These are phyloP conservation scores for Archips crataeganus DNA, from an alignment of 2,888 invertebrate genomes.

Conservation along the genomic window DNA sequence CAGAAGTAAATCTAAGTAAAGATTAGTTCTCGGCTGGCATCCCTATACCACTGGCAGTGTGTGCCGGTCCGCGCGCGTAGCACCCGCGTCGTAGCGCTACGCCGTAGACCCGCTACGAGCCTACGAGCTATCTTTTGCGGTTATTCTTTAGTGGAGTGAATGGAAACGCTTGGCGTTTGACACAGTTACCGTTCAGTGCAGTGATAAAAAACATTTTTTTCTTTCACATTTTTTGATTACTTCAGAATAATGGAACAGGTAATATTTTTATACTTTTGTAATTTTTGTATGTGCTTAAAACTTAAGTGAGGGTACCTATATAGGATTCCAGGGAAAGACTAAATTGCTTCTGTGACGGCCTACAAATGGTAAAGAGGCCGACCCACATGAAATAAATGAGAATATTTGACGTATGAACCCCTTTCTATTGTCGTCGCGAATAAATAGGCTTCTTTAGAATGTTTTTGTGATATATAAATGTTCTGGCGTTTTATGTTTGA, in stretches of 20 bases:
- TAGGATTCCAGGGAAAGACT: background rate
- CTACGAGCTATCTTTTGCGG: conserved; percentile 47
- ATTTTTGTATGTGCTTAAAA: background rate
- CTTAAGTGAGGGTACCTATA: background rate
- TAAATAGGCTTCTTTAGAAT: conserved; percentile 5
- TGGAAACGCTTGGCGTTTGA: conserved; percentile 41
- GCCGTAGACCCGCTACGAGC: conserved; percentile 43
- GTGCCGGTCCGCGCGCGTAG: conserved; percentile 53
- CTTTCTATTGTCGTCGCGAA: conserved; percentile 4
- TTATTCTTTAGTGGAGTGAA: conserved; percentile 44
- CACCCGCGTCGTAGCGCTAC: conserved; percentile 64
- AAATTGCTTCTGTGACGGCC: conserved; percentile 1
- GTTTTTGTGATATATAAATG: background rate
- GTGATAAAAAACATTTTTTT: conserved; percentile 31
- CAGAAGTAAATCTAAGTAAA: conserved; percentile 22
- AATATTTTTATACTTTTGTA: background rate
- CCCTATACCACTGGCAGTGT: conserved; percentile 60
- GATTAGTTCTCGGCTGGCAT: conserved; percentile 60
- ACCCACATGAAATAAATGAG: conserved; percentile 2
- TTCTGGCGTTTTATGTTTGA: background rate
- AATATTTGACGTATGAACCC: conserved; percentile 17
- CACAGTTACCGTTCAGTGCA: conserved; percentile 43
- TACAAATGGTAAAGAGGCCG: conserved; percentile 13
- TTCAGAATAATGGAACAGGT: conserved; percentile 21
- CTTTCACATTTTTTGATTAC: conserved; percentile 4